Conservation (phyloP, 2,888 invertebrate species). For the Aphelenchoides bicaudatus region DNA sequence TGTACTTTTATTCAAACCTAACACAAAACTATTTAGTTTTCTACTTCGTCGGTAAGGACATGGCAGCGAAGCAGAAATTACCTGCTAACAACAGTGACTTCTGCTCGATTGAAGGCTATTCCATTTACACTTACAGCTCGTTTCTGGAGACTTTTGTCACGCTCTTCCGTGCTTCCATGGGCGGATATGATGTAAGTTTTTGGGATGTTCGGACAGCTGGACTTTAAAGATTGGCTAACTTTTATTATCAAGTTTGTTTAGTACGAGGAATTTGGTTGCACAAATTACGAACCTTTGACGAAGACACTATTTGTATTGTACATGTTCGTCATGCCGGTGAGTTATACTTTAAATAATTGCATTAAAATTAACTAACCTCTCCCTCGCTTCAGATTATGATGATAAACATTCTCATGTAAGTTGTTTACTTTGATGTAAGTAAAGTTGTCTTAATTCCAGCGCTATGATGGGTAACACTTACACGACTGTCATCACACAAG, state of each 20-base stretch:
- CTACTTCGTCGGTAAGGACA: constrained; percentile 80
- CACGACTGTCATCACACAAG: constrained; percentile 92
- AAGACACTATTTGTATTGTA: constrained; percentile 95
- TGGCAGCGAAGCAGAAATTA: constrained; percentile 54
- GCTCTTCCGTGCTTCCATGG: constrained; percentile 90
- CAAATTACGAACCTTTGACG: constrained; percentile 83
- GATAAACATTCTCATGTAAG: constrained; percentile 72
- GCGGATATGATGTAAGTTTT: constrained; percentile 87
- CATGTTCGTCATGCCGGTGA: constrained; percentile 95
- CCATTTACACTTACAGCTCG: constrained; percentile 66
- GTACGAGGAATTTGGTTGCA: constrained; percentile 86
- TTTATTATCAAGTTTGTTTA: constrained; percentile 71
- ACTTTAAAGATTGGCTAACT: constrained; percentile 73
- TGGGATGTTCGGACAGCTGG: neutral
- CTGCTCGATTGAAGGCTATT: constrained; percentile 44
- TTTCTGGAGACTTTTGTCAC: constrained; percentile 94
- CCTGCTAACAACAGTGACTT: constrained; percentile 40
- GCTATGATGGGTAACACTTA: constrained; percentile 99
- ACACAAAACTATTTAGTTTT: constrained; percentile 62
- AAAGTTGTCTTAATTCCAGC: too few relatives aligned
- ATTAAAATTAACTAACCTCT: constrained; percentile 75
- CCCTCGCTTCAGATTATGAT: too few relatives aligned
- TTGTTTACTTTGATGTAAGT: too few relatives aligned
- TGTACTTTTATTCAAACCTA: neutral
- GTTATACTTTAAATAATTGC: too few relatives aligned